Evolutionary conservation across 2,888 invertebrate genomes (phyloP).

Genomic region (Lasioglossum zephyrum): DNA sequence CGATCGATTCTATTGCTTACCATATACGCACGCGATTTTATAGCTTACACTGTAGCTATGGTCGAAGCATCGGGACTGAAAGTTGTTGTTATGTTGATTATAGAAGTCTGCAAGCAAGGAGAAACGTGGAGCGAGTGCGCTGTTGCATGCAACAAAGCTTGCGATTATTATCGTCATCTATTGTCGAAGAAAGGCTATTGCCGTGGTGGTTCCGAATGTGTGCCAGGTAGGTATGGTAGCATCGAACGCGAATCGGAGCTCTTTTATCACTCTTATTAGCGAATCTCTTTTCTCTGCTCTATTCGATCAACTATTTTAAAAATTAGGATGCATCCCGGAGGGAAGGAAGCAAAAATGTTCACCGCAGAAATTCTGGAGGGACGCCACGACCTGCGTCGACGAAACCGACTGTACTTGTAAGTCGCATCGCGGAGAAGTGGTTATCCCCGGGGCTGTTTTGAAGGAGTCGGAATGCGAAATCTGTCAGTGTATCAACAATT

Average conservation of each 20-base stretch:
- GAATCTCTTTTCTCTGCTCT: background rate
- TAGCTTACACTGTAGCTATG: background rate
- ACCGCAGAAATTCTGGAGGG: slow-evolving; percentile 88
- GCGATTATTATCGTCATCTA: slow-evolving; percentile 87
- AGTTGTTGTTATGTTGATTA: background rate
- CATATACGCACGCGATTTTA: background rate
- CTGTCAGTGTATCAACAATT: slow-evolving; percentile 93
- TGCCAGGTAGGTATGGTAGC: slow-evolving; percentile 73
- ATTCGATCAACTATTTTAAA: background rate
- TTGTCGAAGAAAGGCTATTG: slow-evolving; percentile 78
- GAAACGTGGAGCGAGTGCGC: slow-evolving; percentile 89
- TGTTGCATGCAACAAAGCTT: slow-evolving; percentile 89
- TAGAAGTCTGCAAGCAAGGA: slow-evolving; percentile 81
- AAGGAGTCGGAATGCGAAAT: slow-evolving; percentile 88
- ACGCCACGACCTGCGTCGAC: slow-evolving; percentile 90
- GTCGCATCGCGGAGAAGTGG: slow-evolving; percentile 87
- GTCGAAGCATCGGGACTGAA: background rate
- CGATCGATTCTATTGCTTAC: background rate
- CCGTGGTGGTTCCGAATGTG: slow-evolving; percentile 79
- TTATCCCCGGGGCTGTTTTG: slow-evolving; percentile 90
- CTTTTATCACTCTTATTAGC: background rate
- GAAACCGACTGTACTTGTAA: slow-evolving; percentile 91
- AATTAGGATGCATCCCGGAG: slow-evolving; percentile 66
- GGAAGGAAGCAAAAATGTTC: slow-evolving; percentile 85
- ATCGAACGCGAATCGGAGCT: background rate